Evolutionary conservation across 2,888 invertebrate species (phyloP).

Genomic region (Polia nebulosa): DNA sequence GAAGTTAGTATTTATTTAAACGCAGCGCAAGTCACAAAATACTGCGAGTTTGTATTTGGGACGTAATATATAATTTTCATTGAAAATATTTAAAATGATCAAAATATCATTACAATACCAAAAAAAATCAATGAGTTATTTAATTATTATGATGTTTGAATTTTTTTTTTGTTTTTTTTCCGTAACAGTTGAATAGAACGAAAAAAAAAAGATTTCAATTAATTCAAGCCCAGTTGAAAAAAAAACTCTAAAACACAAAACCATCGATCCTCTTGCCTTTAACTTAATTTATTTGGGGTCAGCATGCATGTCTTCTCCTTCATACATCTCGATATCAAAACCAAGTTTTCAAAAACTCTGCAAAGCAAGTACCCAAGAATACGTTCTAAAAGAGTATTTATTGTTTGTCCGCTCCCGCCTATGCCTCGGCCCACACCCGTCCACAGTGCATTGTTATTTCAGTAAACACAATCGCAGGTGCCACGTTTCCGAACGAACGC

Average conservation of each 20-base stretch:
- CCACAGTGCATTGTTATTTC: slow-evolving; percentile 78
- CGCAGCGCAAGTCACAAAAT: neutral
- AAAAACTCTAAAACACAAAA: no score
- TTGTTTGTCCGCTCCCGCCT: slow-evolving; percentile 57
- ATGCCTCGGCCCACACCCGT: slow-evolving; percentile 50
- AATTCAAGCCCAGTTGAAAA: no score
- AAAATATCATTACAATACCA: neutral
- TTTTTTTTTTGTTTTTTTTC: no score
- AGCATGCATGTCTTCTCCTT: neutral
- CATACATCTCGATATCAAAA: neutral
- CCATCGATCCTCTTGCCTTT: neutral
- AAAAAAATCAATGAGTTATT: no score
- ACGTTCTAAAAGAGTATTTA: neutral
- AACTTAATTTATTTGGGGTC: neutral
- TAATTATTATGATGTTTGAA: no score
- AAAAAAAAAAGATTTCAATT: no score
- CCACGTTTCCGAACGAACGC: slow-evolving; percentile 80
- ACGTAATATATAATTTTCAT: neutral
- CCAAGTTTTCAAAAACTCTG: no score
- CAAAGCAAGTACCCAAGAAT: neutral
- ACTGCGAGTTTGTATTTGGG: slow-evolving; percentile 11
- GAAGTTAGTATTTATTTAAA: slow-evolving; percentile 66
- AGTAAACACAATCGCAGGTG: slow-evolving; percentile 87
- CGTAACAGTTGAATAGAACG: no score
- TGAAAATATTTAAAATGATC: neutral